Conservation (phyloP, 1,140 invertebrate species). For the Brachionus sp. region DNA sequence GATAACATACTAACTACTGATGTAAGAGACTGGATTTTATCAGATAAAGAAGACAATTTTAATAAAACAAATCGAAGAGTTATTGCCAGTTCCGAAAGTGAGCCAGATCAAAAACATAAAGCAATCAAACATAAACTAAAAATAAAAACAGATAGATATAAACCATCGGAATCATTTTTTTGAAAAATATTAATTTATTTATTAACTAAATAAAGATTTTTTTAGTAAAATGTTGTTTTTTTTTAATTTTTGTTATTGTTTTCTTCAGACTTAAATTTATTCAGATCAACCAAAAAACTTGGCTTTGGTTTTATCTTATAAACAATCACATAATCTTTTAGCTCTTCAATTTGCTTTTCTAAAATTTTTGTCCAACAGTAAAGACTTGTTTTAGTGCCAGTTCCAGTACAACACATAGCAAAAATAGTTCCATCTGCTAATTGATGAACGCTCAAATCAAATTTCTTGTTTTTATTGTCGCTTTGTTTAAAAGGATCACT, state of each 20-base stretch:
- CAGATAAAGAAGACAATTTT: not conserved
- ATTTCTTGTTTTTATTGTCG: conserved; percentile 47
- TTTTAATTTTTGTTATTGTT: not conserved
- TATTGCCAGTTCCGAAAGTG: not conserved
- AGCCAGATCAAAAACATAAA: not conserved
- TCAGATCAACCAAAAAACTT: not conserved
- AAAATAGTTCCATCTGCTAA: conserved; percentile 87
- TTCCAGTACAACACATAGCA: conserved; percentile 79
- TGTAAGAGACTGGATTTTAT: not conserved
- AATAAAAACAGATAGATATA: not conserved
- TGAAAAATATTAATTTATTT: not conserved
- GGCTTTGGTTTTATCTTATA: conserved; percentile 10
- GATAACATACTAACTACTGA: not conserved
- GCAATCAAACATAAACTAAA: not conserved
- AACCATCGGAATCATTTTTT: not conserved
- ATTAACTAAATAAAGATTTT: not conserved
- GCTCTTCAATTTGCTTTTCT: conserved; percentile 57
- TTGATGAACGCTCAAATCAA: conserved; percentile 69
- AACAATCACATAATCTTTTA: conserved; percentile 14
- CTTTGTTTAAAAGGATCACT: conserved; percentile 40
- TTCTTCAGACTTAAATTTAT: not conserved
- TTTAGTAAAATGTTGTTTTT: not conserved
- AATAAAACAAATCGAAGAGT: not conserved
- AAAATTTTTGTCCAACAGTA: conserved; percentile 69
- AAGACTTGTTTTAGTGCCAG: conserved; percentile 70